Conservation (phyloP, 1,140 invertebrate species). For the Sipha flava region DNA sequence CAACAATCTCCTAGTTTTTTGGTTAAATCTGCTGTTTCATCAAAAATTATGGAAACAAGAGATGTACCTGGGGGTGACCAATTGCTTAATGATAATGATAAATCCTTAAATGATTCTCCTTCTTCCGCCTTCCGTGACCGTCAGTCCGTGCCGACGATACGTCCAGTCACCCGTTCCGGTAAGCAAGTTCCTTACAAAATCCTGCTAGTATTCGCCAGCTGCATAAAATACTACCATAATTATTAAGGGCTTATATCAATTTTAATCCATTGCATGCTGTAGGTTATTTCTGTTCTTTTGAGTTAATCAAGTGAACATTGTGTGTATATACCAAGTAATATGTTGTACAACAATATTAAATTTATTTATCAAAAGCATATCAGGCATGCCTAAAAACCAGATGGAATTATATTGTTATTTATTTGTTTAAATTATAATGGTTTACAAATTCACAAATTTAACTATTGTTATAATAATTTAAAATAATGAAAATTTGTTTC, state of each 20-base stretch:
- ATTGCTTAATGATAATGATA: background rate
- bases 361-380: background rate
- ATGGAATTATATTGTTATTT: no score
- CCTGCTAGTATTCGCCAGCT: constrained; percentile 31
- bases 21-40: constrained; percentile 53
- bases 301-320: background rate
- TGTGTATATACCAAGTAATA: background rate
- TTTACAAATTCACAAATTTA: background rate
- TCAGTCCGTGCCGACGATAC: constrained; percentile 28
- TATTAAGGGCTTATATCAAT: constrained; percentile 21
- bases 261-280: constrained; percentile 28
- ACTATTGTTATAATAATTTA: background rate
- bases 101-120: constrained; percentile 16
- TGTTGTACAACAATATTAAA: background rate
- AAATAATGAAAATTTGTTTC: background rate
- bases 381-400: background rate
- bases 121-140: constrained; percentile 28
- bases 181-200: constrained; percentile 29
- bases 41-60: constrained; percentile 53
- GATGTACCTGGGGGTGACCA: constrained; percentile 40
- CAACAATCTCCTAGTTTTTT: constrained; percentile 48
- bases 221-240: constrained; percentile 30
- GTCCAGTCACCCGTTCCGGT: constrained; percentile 31
- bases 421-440: no score
- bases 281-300: background rate